Evolutionary conservation across 2,113 vertebrate genomes (phyloP).

Genomic region (Cariama cristata): DNA sequence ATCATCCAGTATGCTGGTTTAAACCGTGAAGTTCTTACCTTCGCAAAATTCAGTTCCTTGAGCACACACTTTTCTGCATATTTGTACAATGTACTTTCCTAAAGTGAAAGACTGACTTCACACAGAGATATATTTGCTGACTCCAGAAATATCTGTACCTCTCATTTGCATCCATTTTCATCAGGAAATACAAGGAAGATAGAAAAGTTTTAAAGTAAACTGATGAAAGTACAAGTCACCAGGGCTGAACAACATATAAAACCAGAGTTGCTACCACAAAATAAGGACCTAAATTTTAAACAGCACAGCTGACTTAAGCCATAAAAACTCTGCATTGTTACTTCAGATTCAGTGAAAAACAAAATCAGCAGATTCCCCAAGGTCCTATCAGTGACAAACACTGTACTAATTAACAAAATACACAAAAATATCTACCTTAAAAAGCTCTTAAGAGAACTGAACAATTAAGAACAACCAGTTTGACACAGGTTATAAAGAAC

Average conservation of each 20-base stretch:
- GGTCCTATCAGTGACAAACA: background rate
- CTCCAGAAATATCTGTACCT: background rate
- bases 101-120: background rate
- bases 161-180: background rate
- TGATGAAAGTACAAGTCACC: background rate
- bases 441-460: background rate
- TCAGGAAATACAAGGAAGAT: background rate
- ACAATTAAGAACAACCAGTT: background rate
- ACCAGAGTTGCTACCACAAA: background rate
- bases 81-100: background rate
- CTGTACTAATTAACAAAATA: background rate
- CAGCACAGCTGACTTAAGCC: background rate
- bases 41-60: background rate
- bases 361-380: background rate
- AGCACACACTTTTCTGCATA: background rate
- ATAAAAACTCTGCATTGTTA: accelerated
- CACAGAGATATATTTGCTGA: background rate
- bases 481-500: background rate
- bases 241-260: background rate
- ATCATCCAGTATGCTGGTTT: background rate
- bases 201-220: background rate
- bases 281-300: background rate
- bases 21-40: background rate
- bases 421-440: background rate
- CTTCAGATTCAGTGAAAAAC: background rate